Evolutionary conservation across 1,140 invertebrate genomes (phyloP), one percentile per base, ranked within the genome.

Genomic region (Zaprionus camerounensis): DNA sequence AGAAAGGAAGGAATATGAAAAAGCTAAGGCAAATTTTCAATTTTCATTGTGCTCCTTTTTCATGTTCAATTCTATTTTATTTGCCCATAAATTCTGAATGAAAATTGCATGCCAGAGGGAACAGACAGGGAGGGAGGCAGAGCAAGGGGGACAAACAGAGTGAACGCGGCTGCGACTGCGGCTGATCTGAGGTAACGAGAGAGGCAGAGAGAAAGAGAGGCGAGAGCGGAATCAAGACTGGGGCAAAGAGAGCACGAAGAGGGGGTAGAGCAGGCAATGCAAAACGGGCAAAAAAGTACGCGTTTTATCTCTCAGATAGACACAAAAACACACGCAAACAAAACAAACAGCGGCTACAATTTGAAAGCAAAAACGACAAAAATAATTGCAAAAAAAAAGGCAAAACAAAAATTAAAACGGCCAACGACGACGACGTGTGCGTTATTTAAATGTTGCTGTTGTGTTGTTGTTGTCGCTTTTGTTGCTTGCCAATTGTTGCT

Each of bases 361-460:
- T 82, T 79, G 58, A 72, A 83, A 88, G 78, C 66, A 84, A 68
- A 87, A 82, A 59, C 49, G 55, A 55, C 26, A 61, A 34, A 81
- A 88, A 87, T 84, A 87, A 87, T 87, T 90, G 84, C 85, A 84
- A 82, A 90, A 87, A 80, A 86, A 82, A 79, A 20, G 56, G 36
- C 59, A 26, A 69, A 67, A 46, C 5, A 75, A 86, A 74, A 68
- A 78, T 69, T 70, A 70, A 86, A 86, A 82, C 76, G 79, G 71
- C 63, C 82, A 62, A 53, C 49, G 61, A 72, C 65, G 62, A 46
- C 78, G 58, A 79, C 68, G 84, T 88, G 78, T 88, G 84, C 84
- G 84, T 87, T 87, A 87, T 87, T 87, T 87, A 87, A 87, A 87
- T 87, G 81, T 81, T 83, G 81, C 28, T 80, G 75, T 65, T 46